These are phyloP conservation scores for Atrichornis clamosus DNA, from an alignment of 2,113 vertebrate genomes.

Conservation along the genomic window DNA sequence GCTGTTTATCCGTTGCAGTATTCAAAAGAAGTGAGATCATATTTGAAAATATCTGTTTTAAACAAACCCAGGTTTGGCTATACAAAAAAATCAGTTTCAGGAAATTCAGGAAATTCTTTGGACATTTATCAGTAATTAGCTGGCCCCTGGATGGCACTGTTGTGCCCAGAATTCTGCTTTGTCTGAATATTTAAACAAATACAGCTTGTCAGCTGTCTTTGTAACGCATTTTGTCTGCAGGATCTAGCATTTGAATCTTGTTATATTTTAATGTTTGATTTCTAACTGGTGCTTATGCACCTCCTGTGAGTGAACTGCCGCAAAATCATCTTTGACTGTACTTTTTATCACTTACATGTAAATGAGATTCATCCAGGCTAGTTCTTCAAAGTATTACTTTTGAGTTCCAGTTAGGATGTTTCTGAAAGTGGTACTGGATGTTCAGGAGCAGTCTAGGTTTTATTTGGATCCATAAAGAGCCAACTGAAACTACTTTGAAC, in stretches of 20 bases:
- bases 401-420: background rate
- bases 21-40: background rate
- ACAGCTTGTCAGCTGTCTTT: background rate
- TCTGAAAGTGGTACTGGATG: background rate
- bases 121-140: background rate
- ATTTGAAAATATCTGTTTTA: background rate
- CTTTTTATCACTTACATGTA: background rate
- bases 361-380: background rate
- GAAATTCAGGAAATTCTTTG: background rate
- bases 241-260: background rate
- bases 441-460: background rate
- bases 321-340: background rate
- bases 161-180: slow-evolving; percentile 38
- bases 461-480: background rate
- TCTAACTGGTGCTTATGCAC: background rate
- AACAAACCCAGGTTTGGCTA: background rate
- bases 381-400: background rate
- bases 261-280: background rate
- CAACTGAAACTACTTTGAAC: background rate
- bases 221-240: background rate
- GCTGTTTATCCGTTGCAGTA: background rate
- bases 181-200: background rate
- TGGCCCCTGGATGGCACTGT: slow-evolving; percentile 70
- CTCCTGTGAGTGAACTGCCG: background rate
- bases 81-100: background rate